phyloP scores from a whole-genome alignment of 2,888 invertebrate species.

The Brachyopa scutellaris region DNA sequence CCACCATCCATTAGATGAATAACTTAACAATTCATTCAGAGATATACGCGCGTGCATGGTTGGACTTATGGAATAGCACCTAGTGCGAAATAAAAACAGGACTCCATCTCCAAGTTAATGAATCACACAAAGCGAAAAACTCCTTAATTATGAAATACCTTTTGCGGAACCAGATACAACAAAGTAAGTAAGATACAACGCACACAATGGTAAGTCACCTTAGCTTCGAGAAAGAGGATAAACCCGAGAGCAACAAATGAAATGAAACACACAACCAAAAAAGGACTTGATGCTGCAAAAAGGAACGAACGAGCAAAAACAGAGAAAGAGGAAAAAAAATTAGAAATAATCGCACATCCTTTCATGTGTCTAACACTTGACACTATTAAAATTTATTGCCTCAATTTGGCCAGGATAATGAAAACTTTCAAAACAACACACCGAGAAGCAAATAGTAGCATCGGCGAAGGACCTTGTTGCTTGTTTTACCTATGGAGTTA shows the following conservation, averaged over 20 bases:
- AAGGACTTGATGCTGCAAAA: not conserved
- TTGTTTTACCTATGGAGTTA: slow-evolving; percentile 17
- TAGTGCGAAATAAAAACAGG: not conserved
- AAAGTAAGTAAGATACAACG: not conserved
- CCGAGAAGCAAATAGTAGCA: slow-evolving; percentile 24
- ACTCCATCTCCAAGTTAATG: slow-evolving; percentile 63
- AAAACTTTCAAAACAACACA: slow-evolving; percentile 67
- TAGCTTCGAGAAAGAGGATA: not conserved
- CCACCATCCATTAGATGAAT: slow-evolving; percentile 68
- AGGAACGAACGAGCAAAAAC: not conserved
- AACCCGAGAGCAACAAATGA: slow-evolving; percentile 50
- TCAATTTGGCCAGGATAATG: slow-evolving; percentile 71
- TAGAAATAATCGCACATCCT: slow-evolving; percentile 69
- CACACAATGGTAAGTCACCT: slow-evolving; percentile 11
- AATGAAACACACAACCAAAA: slow-evolving; percentile 15
- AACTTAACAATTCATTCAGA: slow-evolving; percentile 70
- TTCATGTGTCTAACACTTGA: slow-evolving; percentile 72
- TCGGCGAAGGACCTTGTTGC: slow-evolving; percentile 50
- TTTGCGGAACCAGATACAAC: slow-evolving; percentile 18
- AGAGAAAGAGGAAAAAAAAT: slow-evolving; percentile 1
- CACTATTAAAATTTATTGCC: slow-evolving; percentile 72
- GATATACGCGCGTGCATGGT: slow-evolving; percentile 30
- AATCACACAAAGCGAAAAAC: slow-evolving; percentile 67
- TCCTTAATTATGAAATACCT: slow-evolving; percentile 71
- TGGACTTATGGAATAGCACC: slow-evolving; percentile 34